Evolutionary conservation across 2,797 vertebrate species (phyloP), one percentile per base, ranked within the genome.

Genomic region (Macrochelys suwanniensis): DNA sequence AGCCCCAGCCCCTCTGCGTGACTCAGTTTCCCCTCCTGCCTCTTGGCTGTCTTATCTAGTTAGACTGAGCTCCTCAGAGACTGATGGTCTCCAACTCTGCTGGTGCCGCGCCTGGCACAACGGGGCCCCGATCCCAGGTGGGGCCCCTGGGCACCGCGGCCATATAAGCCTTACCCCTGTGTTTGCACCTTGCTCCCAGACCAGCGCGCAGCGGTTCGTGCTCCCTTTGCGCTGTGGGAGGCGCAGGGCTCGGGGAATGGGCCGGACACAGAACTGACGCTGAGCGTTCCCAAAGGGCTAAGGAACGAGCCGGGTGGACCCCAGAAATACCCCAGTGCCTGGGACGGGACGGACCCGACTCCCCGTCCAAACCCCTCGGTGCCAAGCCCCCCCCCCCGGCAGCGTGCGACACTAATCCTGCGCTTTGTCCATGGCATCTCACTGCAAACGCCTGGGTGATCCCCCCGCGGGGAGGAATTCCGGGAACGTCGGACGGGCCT

Each of bases 301-400:
- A 25, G 56, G 11, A 26, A 57, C 53, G 1, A 21, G 56, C 56
- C 56, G 26, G 56, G 11, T 57, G 56, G 56, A 57, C 11, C 45
- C 1, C 5, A 0, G 19, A 42, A 49, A 11, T 8, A 1, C 6
- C 37, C 57, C 5, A 3, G 1, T 2, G 8, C 59, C 76, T 25
- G 2, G 76, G 33, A 74, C 4, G 59, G 0, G 19, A 23, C 2
- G 19, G 17, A 21, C 10, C 65, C 10, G 5, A 17, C 65, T 68
- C 65, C 5, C n/a, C 11, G 10, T 17, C n/a, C 61, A 61, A 31
- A 16, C 28, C 28, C 12, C 6, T 61, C 6, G 3, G 31, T 8
- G 59, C 31, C 6, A 6, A 33, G 59, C 31, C 59, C 6, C 5
- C 57, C 11, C 31, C 59, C 13, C 23, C 21, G 53, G 8, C 53